Evolutionary conservation across 2,113 vertebrate species (phyloP).

Genomic region (Eulemur macaco): DNA sequence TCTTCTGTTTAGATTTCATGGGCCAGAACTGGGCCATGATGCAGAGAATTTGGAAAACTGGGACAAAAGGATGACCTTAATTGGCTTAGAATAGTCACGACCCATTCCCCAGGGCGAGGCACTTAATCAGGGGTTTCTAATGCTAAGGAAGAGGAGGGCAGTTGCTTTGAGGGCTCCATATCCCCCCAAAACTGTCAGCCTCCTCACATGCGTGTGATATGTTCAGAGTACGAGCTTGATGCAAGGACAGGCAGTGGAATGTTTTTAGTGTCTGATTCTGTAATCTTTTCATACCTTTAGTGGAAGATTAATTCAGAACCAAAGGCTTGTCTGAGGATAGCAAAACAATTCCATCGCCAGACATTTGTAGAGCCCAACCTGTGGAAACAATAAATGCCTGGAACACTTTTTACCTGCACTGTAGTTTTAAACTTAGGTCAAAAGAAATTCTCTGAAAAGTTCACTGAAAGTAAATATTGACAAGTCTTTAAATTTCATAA

Average conservation of each 20-base stretch:
- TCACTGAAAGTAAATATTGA: background rate
- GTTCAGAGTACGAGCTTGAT: background rate
- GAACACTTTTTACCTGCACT: background rate
- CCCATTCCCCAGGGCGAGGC: background rate
- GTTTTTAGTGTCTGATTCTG: background rate
- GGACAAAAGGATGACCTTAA: background rate
- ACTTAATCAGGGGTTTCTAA: background rate
- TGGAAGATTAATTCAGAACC: constrained; percentile 18
- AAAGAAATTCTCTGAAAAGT: constrained; percentile 17
- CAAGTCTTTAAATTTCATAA: background rate
- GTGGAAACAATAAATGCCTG: background rate
- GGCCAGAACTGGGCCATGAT: background rate
- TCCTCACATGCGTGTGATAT: background rate
- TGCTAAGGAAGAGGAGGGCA: background rate
- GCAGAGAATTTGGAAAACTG: background rate
- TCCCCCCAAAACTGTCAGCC: background rate
- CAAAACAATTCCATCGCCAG: background rate
- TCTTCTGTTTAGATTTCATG: background rate
- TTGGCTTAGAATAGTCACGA: background rate
- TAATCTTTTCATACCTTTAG: constrained; percentile 31
- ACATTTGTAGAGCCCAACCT: background rate
- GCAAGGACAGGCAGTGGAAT: background rate
- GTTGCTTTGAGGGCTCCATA: background rate
- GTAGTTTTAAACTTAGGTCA: background rate
- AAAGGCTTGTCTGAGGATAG: constrained; percentile 31